phyloP scores from a whole-genome alignment of 2,113 vertebrate genomes.

The Oreotrochilus melanogaster region DNA sequence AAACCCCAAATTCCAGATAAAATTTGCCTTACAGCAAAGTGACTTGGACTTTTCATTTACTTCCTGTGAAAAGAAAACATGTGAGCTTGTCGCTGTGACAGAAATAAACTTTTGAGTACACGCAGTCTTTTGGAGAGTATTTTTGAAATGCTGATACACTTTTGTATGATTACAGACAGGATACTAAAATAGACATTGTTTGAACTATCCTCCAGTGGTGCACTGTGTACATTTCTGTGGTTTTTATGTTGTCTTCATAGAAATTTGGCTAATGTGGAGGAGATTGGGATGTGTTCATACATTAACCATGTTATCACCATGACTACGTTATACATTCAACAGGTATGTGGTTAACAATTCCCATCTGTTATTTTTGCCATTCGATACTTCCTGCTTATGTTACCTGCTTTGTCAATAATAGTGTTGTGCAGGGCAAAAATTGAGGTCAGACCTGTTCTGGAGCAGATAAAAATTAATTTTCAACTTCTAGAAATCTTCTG shows the following conservation, averaged over 20 bases:
- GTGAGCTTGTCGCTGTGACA: neutral
- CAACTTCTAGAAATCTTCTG: neutral
- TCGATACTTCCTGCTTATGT: neutral
- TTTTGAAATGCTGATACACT: neutral
- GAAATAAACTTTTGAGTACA: conserved; percentile 9
- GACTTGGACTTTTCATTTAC: neutral
- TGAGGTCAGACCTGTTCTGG: neutral
- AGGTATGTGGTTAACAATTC: conserved; percentile 81
- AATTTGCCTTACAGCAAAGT: neutral
- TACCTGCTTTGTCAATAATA: neutral
- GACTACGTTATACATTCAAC: conserved; percentile 97
- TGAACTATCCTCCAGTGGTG: neutral
- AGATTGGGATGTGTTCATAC: conserved; percentile 97
- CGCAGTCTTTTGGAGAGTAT: neutral
- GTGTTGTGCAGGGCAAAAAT: neutral
- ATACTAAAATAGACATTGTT: conserved; percentile 3
- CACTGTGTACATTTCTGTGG: neutral
- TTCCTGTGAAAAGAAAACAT: conserved; percentile 9
- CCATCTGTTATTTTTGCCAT: neutral
- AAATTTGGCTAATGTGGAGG: conserved; percentile 97
- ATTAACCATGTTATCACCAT: conserved; percentile 98
- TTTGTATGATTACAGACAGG: neutral
- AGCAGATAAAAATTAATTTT: neutral
- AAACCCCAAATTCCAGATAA: conserved; percentile 22
- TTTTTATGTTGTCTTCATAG: conserved; percentile 72